Conservation (phyloP, 2,113 vertebrate genomes). For the Setophaga petechia region DNA sequence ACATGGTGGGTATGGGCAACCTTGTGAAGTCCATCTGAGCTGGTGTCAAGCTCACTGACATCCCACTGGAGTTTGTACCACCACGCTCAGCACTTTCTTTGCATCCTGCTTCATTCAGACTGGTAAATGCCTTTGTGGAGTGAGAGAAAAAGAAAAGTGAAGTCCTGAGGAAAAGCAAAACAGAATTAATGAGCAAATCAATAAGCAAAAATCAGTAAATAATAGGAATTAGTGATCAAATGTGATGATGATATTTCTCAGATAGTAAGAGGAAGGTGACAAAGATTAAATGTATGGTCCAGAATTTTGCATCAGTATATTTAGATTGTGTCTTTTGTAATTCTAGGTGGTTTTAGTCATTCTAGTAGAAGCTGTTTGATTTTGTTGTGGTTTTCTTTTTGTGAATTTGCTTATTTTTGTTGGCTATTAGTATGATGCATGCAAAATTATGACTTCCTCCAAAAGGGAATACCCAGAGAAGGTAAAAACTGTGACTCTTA, state of each 20-base stretch:
- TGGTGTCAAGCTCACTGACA: background rate
- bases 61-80: background rate
- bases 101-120: background rate
- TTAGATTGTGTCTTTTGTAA: accelerated
- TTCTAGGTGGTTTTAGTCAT: background rate
- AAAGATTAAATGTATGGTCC: background rate
- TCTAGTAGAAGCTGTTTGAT: background rate
- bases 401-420: background rate
- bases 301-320: background rate
- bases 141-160: background rate
- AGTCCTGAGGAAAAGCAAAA: background rate
- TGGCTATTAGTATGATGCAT: background rate
- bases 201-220: background rate
- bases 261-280: background rate
- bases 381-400: background rate
- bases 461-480: background rate
- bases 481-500: background rate
- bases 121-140: background rate
- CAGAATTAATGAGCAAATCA: background rate
- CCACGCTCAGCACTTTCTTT: background rate
- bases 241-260: background rate
- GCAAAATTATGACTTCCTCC: background rate
- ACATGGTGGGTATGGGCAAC: accelerated
- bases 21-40: background rate
- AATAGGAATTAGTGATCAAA: background rate